These are phyloP conservation scores for Brachionus paranguensis DNA, from an alignment of 1,140 invertebrate species.

Conservation along the genomic window DNA sequence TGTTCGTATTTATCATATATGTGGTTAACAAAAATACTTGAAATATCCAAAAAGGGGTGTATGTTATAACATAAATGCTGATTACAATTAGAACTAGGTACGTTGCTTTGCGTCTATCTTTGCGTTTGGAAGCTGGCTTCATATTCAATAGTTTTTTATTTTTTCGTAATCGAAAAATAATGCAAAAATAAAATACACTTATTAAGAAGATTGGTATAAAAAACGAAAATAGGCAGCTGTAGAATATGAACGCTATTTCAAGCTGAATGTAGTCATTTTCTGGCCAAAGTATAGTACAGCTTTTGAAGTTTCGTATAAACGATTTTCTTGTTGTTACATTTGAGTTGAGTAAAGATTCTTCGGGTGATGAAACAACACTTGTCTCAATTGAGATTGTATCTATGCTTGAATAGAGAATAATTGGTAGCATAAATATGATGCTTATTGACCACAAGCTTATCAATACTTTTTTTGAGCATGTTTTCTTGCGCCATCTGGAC, in stretches of 20 bases:
- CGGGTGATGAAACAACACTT: background rate
- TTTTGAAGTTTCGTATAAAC: background rate
- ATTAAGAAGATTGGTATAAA: conserved; percentile 39
- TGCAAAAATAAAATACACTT: conserved; percentile 30
- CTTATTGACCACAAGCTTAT: conserved; percentile 11
- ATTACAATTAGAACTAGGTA: conserved; percentile 28
- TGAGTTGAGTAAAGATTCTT: background rate
- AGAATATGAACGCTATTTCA: conserved; percentile 20
- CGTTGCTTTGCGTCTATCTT: conserved; percentile 26
- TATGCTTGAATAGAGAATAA: conserved; percentile 14
- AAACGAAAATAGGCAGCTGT: conserved; percentile 3
- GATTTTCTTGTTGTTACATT: background rate
- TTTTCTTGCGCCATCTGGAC: background rate
- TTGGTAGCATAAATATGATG: conserved; percentile 29
- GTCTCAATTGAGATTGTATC: background rate
- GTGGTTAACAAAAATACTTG: conserved; percentile 11
- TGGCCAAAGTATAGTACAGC: conserved; percentile 12
- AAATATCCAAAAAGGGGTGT: conserved; percentile 34
- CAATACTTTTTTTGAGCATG: background rate
- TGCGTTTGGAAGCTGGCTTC: background rate
- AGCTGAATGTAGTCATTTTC: background rate
- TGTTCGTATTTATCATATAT: conserved; percentile 1
- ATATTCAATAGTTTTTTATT: background rate
- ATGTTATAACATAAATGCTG: conserved; percentile 1
- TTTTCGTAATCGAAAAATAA: background rate